A percentile compares a stretch with the other conserved stretches of the same genome.
These are phyloP conservation scores for Lepus oiostolus DNA, from an alignment of 2,797 vertebrate genomes.

Conservation along the genomic window DNA sequence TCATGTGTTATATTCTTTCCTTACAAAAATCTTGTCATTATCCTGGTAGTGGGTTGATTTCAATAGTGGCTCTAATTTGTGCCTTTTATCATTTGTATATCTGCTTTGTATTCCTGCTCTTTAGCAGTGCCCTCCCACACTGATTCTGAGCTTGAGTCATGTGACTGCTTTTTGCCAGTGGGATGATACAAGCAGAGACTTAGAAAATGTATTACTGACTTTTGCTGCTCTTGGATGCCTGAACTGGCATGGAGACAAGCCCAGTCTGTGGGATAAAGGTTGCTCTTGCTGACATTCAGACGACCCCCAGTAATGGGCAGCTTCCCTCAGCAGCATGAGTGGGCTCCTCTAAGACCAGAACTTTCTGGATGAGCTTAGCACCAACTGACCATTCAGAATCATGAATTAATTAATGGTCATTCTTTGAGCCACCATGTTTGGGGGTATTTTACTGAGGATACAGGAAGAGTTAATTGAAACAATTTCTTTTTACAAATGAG, in stretches of 20 bases:
- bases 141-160: not conserved
- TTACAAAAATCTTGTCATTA: constrained; percentile 20
- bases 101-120: not conserved
- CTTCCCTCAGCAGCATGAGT: not conserved
- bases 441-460: not conserved
- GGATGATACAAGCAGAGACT: not conserved
- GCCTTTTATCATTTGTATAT: not conserved
- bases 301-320: not conserved
- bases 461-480: not conserved
- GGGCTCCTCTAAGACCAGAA: not conserved
- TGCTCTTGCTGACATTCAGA: not conserved
- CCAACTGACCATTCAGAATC: not conserved
- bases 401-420: not conserved
- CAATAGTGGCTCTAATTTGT: not conserved
- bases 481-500: constrained; percentile 25
- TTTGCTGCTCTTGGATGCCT: not conserved
- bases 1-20: not conserved
- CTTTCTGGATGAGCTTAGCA: not conserved
- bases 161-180: not conserved
- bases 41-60: constrained; percentile 15
- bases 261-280: not conserved
- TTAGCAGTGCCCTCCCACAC: not conserved
- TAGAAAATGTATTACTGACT: not conserved
- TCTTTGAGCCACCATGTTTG: not conserved
- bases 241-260: not conserved